Base-by-base conservation (phyloP, 2,113 vertebrate species). In the Enhydra lutris region DNA sequence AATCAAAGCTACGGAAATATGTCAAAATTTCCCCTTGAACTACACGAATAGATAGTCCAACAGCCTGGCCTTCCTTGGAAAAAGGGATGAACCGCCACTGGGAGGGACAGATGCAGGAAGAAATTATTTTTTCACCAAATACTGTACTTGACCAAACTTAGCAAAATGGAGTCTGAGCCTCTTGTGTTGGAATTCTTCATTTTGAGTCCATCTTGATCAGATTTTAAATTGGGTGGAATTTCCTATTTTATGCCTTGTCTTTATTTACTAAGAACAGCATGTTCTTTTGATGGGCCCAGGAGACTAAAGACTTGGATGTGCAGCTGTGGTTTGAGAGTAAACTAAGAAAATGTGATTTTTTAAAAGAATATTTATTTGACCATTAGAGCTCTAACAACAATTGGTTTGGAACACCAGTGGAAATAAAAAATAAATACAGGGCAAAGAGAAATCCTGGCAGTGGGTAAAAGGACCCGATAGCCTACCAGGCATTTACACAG, bases 191-290 rank as follows among this genome's bases (percentile, higher is more conserved):
- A 61, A 90, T 31, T 83, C 92, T 87, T 89, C 45, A 65, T 87
- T 89, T 83, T 82, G 29, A 91, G 76, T 42, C 84, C 36, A 39
- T 87, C 71, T 94, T 79, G 76, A 92, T 85, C 73, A 55, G 82
- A 63, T 79, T 92, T 94, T 84, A 95, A 93, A 86, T 93, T 89
- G 87, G 69, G 36, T 65, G 21, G 42, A 95, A 90, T 84, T 79
- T 82, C 17, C 55, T 91, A 55, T 55, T 55, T 92, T 91, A 65
- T 90, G 65, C 57, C 55, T 85, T 85, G 45, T 76, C 74, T 95
- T 91, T 97, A 67, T 67, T 95, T 89, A 39, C 39, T 73, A 69
- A 86, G 92, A 97, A 96, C 39, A 94, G 13, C 47, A 52, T 69
- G 57, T 87, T 96, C 96, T 89, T 89, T 50, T 92, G 91, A 80